Percentiles rank a stretch among this genome's conserved stretches.
phyloP scores from a whole-genome alignment of 2,888 invertebrate genomes.

The Synergus japonicus region DNA sequence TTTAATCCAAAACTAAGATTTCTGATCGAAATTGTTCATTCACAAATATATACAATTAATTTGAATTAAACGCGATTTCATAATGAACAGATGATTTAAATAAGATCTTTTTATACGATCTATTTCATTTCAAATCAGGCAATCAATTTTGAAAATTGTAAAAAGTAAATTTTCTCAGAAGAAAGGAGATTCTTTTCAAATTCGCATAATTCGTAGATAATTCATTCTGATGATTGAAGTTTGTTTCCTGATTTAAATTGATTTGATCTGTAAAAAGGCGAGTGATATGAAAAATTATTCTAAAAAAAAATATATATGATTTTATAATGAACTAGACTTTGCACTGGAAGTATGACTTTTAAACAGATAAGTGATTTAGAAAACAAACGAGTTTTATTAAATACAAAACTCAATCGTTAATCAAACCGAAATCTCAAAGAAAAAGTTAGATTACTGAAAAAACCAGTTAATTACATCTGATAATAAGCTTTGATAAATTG shows the following conservation, averaged over 20 bases:
- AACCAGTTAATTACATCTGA: slow-evolving; percentile 34
- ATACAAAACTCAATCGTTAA: slow-evolving; percentile 9
- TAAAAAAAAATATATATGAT: not conserved
- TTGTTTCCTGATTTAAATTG: not conserved
- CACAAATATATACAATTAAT: not conserved
- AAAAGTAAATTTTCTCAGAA: too few relatives aligned
- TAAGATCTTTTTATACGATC: not conserved
- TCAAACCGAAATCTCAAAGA: slow-evolving; percentile 23
- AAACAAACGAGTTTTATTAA: not conserved
- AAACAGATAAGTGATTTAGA: not conserved
- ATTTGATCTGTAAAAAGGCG: not conserved
- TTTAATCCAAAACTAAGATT: not conserved
- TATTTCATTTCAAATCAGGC: not conserved
- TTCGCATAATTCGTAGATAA: too few relatives aligned
- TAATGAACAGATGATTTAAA: not conserved
- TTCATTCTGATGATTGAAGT: too few relatives aligned
- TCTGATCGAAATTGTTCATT: not conserved
- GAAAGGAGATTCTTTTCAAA: too few relatives aligned
- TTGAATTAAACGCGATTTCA: not conserved
- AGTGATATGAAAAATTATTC: not conserved
- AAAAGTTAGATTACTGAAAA: slow-evolving; percentile 13
- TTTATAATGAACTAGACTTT: not conserved
- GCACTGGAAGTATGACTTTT: not conserved
- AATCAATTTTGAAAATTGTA: not conserved
- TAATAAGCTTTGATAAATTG: slow-evolving; percentile 6